Evolutionary conservation across 1,140 invertebrate genomes (phyloP).

Genomic region (Cydia pomonella): DNA sequence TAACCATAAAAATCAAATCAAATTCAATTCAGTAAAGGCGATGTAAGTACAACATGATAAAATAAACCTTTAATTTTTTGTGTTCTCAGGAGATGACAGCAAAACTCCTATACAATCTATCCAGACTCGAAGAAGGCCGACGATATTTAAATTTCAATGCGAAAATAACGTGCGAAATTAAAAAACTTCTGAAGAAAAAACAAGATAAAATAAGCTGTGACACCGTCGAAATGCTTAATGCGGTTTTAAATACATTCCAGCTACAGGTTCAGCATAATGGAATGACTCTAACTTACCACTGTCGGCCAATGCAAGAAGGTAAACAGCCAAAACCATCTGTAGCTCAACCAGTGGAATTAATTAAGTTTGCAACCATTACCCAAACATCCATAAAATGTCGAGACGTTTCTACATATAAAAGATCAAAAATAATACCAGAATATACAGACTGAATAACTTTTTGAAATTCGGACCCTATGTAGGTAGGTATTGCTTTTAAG

Average conservation of each 20-base stretch:
- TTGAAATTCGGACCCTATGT: slow-evolving; percentile 32
- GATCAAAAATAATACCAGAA: slow-evolving; percentile 47
- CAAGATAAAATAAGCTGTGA: slow-evolving; percentile 48
- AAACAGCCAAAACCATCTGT: slow-evolving; percentile 45
- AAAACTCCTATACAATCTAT: slow-evolving; percentile 56
- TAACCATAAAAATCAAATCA: too few relatives aligned
- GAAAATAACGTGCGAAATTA: slow-evolving; percentile 64
- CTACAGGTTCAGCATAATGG: slow-evolving; percentile 51
- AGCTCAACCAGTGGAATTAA: not conserved
- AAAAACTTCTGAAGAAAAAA: slow-evolving; percentile 60
- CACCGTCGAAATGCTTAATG: slow-evolving; percentile 53
- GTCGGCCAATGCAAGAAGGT: slow-evolving; percentile 62
- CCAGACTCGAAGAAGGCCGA: slow-evolving; percentile 62
- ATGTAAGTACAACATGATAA: too few relatives aligned
- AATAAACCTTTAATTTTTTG: not conserved
- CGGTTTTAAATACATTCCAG: slow-evolving; percentile 53
- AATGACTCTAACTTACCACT: slow-evolving; percentile 50
- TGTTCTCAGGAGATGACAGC: slow-evolving; percentile 32
- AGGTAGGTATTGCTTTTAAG: slow-evolving; percentile 34
- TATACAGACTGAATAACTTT: slow-evolving; percentile 46
- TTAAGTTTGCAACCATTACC: slow-evolving; percentile 50
- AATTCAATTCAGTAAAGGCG: too few relatives aligned
- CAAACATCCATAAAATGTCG: slow-evolving; percentile 45
- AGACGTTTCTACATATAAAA: slow-evolving; percentile 28
- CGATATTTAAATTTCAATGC: slow-evolving; percentile 67